These are phyloP conservation scores for Polia nebulosa DNA, from an alignment of 2,888 invertebrate species.

Conservation along the genomic window DNA sequence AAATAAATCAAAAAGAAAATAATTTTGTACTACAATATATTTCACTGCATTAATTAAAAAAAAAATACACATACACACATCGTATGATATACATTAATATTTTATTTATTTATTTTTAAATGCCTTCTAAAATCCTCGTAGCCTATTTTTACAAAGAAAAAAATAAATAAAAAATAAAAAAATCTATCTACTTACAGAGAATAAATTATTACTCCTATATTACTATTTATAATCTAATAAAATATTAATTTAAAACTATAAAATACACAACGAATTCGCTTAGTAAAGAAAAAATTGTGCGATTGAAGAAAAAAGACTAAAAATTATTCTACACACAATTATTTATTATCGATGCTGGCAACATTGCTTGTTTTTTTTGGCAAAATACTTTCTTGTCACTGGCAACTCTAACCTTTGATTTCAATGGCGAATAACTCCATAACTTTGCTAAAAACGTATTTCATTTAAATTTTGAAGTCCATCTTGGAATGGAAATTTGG, in stretches of 20 bases:
- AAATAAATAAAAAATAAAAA: slow-evolving; percentile 66
- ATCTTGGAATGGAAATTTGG: too few relatives aligned
- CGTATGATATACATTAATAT: slow-evolving; percentile 62
- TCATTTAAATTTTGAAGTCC: too few relatives aligned
- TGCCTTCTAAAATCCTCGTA: slow-evolving; percentile 69
- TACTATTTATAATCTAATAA: slow-evolving; percentile 53
- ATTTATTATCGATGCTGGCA: slow-evolving; percentile 52
- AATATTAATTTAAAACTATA: slow-evolving; percentile 61
- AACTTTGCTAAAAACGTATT: not conserved
- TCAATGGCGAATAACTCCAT: slow-evolving; percentile 8
- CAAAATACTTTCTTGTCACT: slow-evolving; percentile 50
- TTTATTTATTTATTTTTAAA: slow-evolving; percentile 67
- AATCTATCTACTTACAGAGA: slow-evolving; percentile 67
- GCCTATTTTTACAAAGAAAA: slow-evolving; percentile 70
- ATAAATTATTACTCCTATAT: slow-evolving; percentile 67
- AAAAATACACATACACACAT: slow-evolving; percentile 69
- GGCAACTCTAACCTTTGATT: slow-evolving; percentile 44
- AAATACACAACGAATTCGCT: slow-evolving; percentile 62
- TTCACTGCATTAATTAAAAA: slow-evolving; percentile 72
- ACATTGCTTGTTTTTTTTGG: slow-evolving; percentile 59
- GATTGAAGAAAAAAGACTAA: slow-evolving; percentile 54
- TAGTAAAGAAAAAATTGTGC: slow-evolving; percentile 63
- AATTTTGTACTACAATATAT: slow-evolving; percentile 80
- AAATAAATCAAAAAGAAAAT: slow-evolving; percentile 65
- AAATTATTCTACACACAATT: slow-evolving; percentile 59